Evolutionary conservation across 2,797 vertebrate genomes (phyloP), one percentile per base, ranked within the genome.

Genomic region (Geotrypetes seraphini): DNA sequence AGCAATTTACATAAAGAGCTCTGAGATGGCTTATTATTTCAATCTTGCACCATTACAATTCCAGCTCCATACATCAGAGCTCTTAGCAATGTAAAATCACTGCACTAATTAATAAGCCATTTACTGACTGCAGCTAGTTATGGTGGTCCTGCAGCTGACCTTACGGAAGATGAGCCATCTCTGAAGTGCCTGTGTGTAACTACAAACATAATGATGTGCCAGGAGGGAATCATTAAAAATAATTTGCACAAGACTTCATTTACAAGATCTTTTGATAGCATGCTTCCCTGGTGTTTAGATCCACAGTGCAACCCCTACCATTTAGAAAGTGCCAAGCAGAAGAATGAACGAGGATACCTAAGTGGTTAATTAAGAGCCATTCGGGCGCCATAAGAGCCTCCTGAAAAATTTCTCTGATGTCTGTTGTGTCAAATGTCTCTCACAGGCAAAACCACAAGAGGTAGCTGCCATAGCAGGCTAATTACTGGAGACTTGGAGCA

Each of bases 171-270:
- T 66, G 88, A 89, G 92, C 84, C 78, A 76, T 89, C 90, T 94
- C 91, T 91, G 90, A 95, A 95, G 94, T 92, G 92, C 83, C 85
- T 87, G 83, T 88, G 89, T 94, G 88, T 90, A 90, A 91, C 93
- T 95, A 91, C 90, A 93, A 93, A 96, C 92, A 96, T 98, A 97
- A 98, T 92, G 94, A 95, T 89, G 91, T 87, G 94, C 94, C 95
- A 97, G 94, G 91, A 95, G 95, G 94, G 95, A 96, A 93, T 96
- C 93, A 97, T 97, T 99, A 99, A 97, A 98, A 99, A 96, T 97
- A 96, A 98, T 97, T 97, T 97, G 97, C 95, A 96, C 92, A 96
- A 92, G 93, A 91, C 94, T 98, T 97, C 93, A 94, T 97, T 98
- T 97, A 97, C 92, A 91, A 89, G 91, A 93, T 93, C 93, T 94